Evolutionary conservation across 2,113 vertebrate genomes (phyloP), one percentile per base, ranked within the genome.

Genomic region (Lepus timidus): DNA sequence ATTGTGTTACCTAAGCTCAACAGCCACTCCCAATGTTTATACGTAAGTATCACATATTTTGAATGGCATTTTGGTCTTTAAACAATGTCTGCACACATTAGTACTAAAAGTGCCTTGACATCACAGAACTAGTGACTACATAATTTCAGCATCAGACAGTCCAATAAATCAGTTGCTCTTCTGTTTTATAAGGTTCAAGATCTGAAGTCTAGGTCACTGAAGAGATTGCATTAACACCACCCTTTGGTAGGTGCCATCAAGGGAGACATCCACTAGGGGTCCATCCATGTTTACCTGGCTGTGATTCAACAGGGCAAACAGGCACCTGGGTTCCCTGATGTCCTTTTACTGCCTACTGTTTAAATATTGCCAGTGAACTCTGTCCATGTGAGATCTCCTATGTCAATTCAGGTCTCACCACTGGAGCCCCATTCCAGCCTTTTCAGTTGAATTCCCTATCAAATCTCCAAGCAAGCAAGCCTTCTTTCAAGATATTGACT

Each of bases 401-500:
- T 79, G 29, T 90, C 64, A 80, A 76, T 71, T 92, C 55, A 91
- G 79, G 61, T 67, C 83, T 96, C n/a, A 33, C 44, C 49, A 65
- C 25, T 82, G 6, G 19, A 93, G 64, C 65, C 9, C 55, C 67
- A 65, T 88, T 96, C 92, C 90, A 76, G 64, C 49, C 79, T 67
- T 91, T 33, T 94, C 73, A 86, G 10, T 20, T 78, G 79, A 90
- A 79, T 76, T 88, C 52, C 73, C 55, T 82, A 29, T 88, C 83
- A 95, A 71, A 58, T 97, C 85, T 95, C 93, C 36, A 78, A 93
- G 84, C 67, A 95, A 96, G 39, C 75, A 23, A 93, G 16, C 9
- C 36, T 71, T 71, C 3, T 64, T 80, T 85, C 67, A 67, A 93
- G 65, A 67, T 22, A 61, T 51, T 91, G 36, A 80, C 33, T 81